Evolutionary conservation across 2,113 vertebrate genomes (phyloP).

Genomic region (Falco punctatus): DNA sequence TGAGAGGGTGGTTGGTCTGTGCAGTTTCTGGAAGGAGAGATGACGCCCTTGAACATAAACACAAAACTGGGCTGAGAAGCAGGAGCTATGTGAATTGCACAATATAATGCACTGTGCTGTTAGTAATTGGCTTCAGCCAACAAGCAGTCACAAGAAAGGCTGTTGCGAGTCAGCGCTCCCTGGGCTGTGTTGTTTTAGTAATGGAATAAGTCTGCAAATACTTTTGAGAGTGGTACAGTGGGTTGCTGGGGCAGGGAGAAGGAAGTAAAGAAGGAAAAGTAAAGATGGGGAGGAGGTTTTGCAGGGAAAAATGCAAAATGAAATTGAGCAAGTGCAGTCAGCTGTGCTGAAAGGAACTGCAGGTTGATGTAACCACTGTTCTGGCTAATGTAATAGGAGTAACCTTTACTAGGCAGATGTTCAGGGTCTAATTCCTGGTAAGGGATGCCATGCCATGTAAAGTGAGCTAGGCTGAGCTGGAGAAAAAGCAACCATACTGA

Average conservation of each 20-base stretch:
- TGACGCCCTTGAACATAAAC: neutral
- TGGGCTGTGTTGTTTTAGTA: constrained; percentile 29
- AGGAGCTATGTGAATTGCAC: neutral
- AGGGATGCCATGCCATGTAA: neutral
- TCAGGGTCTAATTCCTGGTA: neutral
- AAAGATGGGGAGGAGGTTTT: neutral
- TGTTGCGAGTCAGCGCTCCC: neutral
- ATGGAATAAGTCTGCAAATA: neutral
- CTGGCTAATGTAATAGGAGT: neutral
- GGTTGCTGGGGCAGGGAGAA: neutral
- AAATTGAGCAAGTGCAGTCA: neutral
- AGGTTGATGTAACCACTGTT: neutral
- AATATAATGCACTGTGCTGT: neutral
- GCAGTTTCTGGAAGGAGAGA: neutral
- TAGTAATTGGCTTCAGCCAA: neutral
- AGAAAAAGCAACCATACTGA: neutral
- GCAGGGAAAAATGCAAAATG: neutral
- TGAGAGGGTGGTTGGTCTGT: neutral
- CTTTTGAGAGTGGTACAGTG: constrained; percentile 8
- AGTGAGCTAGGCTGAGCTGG: neutral
- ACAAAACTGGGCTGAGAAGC: neutral
- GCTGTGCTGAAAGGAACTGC: neutral
- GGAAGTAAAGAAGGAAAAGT: neutral
- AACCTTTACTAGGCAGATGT: neutral
- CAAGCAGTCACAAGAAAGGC: constrained; percentile 12